These are phyloP conservation scores for Varecia variegata DNA, from an alignment of 2,797 vertebrate genomes.

Conservation along the genomic window DNA sequence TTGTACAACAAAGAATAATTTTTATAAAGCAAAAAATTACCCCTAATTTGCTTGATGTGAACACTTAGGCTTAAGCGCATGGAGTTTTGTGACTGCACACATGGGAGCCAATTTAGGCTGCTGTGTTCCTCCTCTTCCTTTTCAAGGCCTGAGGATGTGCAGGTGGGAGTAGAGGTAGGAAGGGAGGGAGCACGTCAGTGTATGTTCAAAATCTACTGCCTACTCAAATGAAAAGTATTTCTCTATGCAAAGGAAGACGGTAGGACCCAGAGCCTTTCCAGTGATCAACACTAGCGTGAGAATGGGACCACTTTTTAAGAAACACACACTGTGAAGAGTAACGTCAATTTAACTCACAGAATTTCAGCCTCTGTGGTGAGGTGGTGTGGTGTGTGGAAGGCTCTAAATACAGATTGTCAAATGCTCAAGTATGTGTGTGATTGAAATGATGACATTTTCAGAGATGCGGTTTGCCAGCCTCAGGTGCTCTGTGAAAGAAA, in stretches of 20 bases:
- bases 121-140: background rate
- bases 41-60: constrained; percentile 50
- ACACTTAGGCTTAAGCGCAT: background rate
- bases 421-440: background rate
- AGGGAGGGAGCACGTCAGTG: background rate
- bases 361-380: background rate
- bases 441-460: background rate
- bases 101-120: background rate
- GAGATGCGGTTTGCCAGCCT: background rate
- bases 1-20: constrained; percentile 32
- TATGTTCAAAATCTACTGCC: background rate
- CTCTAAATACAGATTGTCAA: background rate
- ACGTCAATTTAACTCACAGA: background rate
- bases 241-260: background rate
- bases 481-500: background rate
- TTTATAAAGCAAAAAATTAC: constrained; percentile 40
- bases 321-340: background rate
- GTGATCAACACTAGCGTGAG: background rate
- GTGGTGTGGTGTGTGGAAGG: background rate
- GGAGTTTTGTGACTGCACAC: background rate
- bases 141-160: background rate
- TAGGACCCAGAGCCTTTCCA: background rate
- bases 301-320: background rate
- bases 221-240: background rate
- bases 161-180: background rate